Percentiles rank a stretch among this genome's conserved stretches.
phyloP scores from a whole-genome alignment of 2,888 invertebrate genomes.

The Hemicrepidius hirtus region DNA sequence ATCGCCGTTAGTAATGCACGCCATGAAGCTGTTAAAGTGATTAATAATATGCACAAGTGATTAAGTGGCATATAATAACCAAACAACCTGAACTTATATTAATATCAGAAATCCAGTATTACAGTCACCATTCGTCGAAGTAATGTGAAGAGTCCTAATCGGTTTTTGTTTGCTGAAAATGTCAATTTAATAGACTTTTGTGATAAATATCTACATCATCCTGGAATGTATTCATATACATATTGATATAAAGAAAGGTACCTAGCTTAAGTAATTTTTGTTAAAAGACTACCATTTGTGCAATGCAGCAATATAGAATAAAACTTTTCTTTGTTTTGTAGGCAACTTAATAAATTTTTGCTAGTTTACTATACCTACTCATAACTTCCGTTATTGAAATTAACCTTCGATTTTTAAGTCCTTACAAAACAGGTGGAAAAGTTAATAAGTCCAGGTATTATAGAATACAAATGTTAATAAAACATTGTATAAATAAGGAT shows the following conservation, averaged over 20 bases:
- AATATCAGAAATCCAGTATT: slow-evolving; percentile 42
- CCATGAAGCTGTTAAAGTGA: slow-evolving; percentile 43
- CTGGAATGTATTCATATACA: slow-evolving; percentile 34
- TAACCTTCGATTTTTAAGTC: slow-evolving; percentile 2
- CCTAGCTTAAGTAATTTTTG: slow-evolving; percentile 26
- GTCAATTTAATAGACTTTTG: slow-evolving; percentile 49
- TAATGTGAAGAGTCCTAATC: slow-evolving; percentile 37
- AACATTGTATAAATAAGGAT: slow-evolving; percentile 56
- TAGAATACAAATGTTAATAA: slow-evolving; percentile 45
- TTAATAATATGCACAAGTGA: slow-evolving; percentile 51
- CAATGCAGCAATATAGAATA: slow-evolving; percentile 23
- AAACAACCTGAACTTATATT: slow-evolving; percentile 31
- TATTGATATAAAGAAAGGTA: slow-evolving; percentile 6
- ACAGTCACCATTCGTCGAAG: slow-evolving; percentile 34
- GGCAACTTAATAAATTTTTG: slow-evolving; percentile 9
- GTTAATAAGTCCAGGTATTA: slow-evolving; percentile 34
- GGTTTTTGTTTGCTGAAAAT: slow-evolving; percentile 45
- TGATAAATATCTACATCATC: slow-evolving; percentile 44
- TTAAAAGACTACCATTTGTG: slow-evolving; percentile 21
- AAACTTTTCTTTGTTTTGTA: slow-evolving; percentile 21
- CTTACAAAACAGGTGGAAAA: slow-evolving; percentile 26
- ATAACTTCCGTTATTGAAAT: slow-evolving; percentile 19
- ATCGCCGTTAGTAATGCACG: slow-evolving; percentile 43
- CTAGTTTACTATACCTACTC: neutral
- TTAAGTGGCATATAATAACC: slow-evolving; percentile 46